Evolutionary conservation across 2,113 vertebrate genomes (phyloP), one percentile per base, ranked within the genome.

Genomic region (Albula goreensis): DNA sequence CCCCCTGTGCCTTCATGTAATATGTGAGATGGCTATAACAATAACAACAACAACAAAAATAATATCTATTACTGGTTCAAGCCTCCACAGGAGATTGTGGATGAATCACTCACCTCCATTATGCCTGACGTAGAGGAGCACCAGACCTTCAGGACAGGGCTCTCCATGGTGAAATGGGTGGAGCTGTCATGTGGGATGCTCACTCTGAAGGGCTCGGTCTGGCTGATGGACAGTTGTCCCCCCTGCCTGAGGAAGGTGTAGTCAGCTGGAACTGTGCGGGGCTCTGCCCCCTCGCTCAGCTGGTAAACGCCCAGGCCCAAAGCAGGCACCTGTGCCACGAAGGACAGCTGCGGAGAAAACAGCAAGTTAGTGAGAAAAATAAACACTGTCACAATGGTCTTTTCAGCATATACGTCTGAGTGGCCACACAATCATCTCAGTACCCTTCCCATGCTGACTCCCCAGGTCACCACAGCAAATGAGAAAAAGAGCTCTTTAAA

Each of bases 231-330:
- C 0, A 86, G 80, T 1, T 80, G 86, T 82, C 88, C 79, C 78
- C 92, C 89, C 80, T 82, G 93, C 50, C 66, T 51, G 87, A 95
- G 90, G 12, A 99, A 77, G 41, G 77, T 87, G 88, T 99, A 99
- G 2, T 91, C 89, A 15, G 95, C 89, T 85, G 95, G 89, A 83
- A 91, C 90, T 86, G 94, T 81, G 86, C 95, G 88, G 93, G 93
- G 86, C 25, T 74, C 91, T 0, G 90, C 15, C 78, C 90, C 93
- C 85, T 96, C 93, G 56, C 92, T 91, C 90, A 99, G 91, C 87
- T 96, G 96, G 89, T 96, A 99, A 4, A 96, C 89, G 74, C 91
- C 92, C 50, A 99, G 81, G 5, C 97, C 96, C 88, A 99, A 90
- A 15, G 98, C 96, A 88, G 96, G 93, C 70, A 96, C 87, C 63